phyloP scores from a whole-genome alignment of 2,888 invertebrate species.

The Notocelia uddmanniana region DNA sequence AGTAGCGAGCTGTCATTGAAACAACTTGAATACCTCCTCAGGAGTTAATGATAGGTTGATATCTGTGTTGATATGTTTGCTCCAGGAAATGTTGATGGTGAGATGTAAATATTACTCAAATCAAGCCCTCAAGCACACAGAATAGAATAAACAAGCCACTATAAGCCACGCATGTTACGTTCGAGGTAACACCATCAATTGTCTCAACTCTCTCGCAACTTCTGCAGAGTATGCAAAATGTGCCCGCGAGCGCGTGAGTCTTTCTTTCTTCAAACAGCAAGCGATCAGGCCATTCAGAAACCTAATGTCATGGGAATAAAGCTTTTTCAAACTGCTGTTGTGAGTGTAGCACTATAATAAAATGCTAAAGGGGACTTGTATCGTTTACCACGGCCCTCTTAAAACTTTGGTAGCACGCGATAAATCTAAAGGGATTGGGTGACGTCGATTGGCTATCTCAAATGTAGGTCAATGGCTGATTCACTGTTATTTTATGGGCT shows the following conservation, averaged over 20 bases:
- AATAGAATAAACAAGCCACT: slow-evolving; percentile 9
- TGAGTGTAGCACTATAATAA: slow-evolving; percentile 7
- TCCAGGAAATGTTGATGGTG: background rate
- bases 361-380: slow-evolving; percentile 29
- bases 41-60: background rate
- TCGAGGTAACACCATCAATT: slow-evolving; percentile 18
- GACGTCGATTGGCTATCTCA: slow-evolving; percentile 35
- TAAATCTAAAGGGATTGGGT: slow-evolving; percentile 41
- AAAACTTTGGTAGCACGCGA: slow-evolving; percentile 34
- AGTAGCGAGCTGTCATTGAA: background rate
- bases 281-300: background rate
- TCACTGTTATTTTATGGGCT: slow-evolving; percentile 22
- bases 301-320: background rate
- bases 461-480: slow-evolving; percentile 36
- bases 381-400: slow-evolving; percentile 35
- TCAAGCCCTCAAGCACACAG: background rate
- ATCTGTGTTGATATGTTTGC: background rate
- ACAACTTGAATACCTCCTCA: background rate
- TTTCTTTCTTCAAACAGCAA: background rate
- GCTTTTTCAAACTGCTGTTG: background rate
- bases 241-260: background rate
- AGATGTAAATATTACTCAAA: background rate
- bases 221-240: slow-evolving; percentile 28
- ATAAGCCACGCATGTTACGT: slow-evolving; percentile 21
- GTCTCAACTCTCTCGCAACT: slow-evolving; percentile 2